Conservation (phyloP, 2,113 vertebrate species). For the Oncorhynchus tshawytscha region DNA sequence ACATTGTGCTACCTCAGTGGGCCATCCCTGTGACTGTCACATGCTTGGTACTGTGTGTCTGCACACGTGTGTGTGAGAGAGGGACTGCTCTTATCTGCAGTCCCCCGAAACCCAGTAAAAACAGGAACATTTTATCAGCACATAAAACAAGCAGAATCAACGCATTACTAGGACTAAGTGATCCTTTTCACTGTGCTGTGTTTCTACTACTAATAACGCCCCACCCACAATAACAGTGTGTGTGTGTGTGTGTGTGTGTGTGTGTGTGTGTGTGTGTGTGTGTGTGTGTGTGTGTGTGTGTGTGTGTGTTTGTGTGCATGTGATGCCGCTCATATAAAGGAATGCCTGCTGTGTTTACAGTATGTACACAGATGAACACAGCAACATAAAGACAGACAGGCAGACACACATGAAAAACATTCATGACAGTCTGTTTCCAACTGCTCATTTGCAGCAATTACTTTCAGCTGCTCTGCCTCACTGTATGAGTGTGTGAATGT, state of each 20-base stretch:
- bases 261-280: neutral
- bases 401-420: conserved; percentile 1
- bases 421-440: neutral
- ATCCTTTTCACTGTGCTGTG: conserved; percentile 35
- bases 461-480: conserved; percentile 1
- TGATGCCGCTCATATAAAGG: neutral
- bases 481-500: neutral
- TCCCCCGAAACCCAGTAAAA: conserved; percentile 47
- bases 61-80: neutral
- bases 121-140: conserved; percentile 62
- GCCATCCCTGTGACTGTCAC: conserved; percentile 41
- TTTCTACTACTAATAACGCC: too few species aligned
- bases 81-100: conserved; percentile 8
- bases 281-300: neutral
- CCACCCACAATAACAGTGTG: too few species aligned
- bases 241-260: neutral
- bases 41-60: conserved; percentile 64
- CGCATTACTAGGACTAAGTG: conserved; percentile 64
- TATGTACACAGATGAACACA: neutral
- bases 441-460: conserved; percentile 3
- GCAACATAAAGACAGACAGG: neutral
- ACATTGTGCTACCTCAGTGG: conserved; percentile 18
- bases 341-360: too few species aligned
- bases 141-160: conserved; percentile 45
- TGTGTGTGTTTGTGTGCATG: neutral